Evolutionary conservation across 2,888 invertebrate genomes (phyloP), one percentile per base, ranked within the genome.

Genomic region (Hydropsyche betteni): DNA sequence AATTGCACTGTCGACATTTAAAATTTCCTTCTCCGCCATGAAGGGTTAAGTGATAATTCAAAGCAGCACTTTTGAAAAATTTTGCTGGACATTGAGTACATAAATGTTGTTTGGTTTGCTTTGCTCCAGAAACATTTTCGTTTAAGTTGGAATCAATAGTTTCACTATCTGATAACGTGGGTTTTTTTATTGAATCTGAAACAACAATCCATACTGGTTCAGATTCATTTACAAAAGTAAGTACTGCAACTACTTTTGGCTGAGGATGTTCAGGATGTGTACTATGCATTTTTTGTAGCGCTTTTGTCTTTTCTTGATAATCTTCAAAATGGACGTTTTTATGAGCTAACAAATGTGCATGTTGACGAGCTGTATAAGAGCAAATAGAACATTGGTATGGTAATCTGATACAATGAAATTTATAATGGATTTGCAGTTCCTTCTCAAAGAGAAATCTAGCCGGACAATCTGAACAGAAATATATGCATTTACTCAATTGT

Each of bases 401-500:
- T 78, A 91, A 85, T 70, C 89, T 84, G 38, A 89, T 86, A 74
- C 90, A 88, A 82, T 94, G 94, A 82, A 91, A 92, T 80, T 91
- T 89, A 78, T 90, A 85, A 81, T 96, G 96, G 77, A 91, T 90
- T 75, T 89, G 88, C 74, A 93, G 86, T 83, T 96, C 95, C 81
- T 89, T 90, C 79, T 91, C 91, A 80, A 91, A 91, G 78, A 94
- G 90, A 85, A 92, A 96, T 82, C 95, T 89, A 0, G 95, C 94
- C 0, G 96, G 96, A 83, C 96, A 96, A 80, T 92, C 91, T 77
- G 90, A 88, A 83, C 96, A 96, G 82, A 93, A 94, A 81, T 91
- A 91, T 74, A 94, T 83, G 5, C 87, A 80, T 74, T 84, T 84
- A 52, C 84, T 83, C 33, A 80, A 80, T 5, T 79, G 74, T n/a